These are phyloP conservation scores for Malacosoma neustria DNA, from an alignment of 2,888 invertebrate species.

Conservation along the genomic window DNA sequence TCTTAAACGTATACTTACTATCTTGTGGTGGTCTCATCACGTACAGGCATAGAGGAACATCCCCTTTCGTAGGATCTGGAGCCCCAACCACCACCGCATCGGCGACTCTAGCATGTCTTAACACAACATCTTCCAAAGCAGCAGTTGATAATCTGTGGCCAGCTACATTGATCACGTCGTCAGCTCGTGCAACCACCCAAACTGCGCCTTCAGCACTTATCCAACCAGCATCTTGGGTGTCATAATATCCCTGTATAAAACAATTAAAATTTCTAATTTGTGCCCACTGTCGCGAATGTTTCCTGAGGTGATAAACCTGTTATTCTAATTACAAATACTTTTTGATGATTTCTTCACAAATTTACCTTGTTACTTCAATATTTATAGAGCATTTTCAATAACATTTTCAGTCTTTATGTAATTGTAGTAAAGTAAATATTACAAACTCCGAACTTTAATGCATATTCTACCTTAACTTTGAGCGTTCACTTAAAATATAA, in stretches of 20 bases:
- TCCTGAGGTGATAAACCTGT: too few species aligned
- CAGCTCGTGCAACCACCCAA: conserved; percentile 92
- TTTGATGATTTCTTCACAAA: too few species aligned
- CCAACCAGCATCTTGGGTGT: conserved; percentile 96
- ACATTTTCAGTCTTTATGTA: too few species aligned
- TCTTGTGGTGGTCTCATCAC: conserved; percentile 79
- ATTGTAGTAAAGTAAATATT: too few species aligned
- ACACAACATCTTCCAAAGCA: conserved; percentile 91
- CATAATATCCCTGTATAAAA: conserved; percentile 84
- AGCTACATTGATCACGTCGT: conserved; percentile 96
- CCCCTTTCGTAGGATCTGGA: conserved; percentile 91
- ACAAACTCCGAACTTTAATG: too few species aligned
- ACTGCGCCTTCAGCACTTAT: conserved; percentile 88
- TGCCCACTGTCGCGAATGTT: too few species aligned
- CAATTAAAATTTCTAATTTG: too few species aligned
- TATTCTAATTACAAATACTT: too few species aligned
- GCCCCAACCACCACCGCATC: conserved; percentile 94
- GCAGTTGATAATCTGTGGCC: conserved; percentile 93
- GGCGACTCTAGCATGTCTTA: conserved; percentile 88
- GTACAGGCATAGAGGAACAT: conserved; percentile 91
- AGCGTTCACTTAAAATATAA: too few species aligned
- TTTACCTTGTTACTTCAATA: too few species aligned
- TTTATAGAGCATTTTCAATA: too few species aligned
- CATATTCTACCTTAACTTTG: too few species aligned
- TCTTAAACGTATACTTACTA: conserved; percentile 48